Percentiles rank a stretch among this genome's conserved stretches.
Conservation (phyloP, 1,140 invertebrate genomes). For the Ceratosolen solmsi region DNA sequence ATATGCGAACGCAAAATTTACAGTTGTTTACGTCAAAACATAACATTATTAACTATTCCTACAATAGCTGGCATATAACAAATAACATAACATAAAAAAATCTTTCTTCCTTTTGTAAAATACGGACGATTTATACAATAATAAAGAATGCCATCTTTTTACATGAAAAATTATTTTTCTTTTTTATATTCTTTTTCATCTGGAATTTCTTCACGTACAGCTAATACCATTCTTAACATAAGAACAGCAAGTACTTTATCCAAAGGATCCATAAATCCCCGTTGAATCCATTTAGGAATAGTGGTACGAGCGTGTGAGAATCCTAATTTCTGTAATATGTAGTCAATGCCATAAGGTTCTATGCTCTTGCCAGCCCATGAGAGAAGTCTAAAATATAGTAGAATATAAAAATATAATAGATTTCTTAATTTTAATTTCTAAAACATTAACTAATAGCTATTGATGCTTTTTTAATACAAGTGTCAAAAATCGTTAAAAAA, state of each 20-base stretch:
- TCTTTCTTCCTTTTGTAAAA: neutral
- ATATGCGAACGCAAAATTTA: neutral
- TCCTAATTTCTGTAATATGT: conserved; percentile 96
- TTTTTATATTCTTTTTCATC: conserved; percentile 67
- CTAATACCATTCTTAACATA: conserved; percentile 78
- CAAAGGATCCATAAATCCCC: conserved; percentile 96
- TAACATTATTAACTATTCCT: neutral
- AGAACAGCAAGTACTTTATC: conserved; percentile 88
- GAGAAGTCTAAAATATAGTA: conserved; percentile 79
- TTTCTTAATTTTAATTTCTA: too few species aligned
- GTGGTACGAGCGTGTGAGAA: conserved; percentile 97
- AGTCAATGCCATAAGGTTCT: conserved; percentile 97
- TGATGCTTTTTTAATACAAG: too few species aligned
- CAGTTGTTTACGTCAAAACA: neutral
- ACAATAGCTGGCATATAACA: neutral
- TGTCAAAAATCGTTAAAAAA: too few species aligned
- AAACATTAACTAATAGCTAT: too few species aligned
- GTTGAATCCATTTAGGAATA: conserved; percentile 99
- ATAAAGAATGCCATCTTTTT: neutral
- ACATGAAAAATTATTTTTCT: conserved; percentile 46
- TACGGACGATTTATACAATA: neutral
- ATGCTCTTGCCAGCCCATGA: conserved; percentile 98
- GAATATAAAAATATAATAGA: too few species aligned
- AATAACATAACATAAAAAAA: neutral
- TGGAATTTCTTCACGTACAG: conserved; percentile 65